Conservation (phyloP, 1,140 invertebrate genomes). For the Gerris buenoi region DNA sequence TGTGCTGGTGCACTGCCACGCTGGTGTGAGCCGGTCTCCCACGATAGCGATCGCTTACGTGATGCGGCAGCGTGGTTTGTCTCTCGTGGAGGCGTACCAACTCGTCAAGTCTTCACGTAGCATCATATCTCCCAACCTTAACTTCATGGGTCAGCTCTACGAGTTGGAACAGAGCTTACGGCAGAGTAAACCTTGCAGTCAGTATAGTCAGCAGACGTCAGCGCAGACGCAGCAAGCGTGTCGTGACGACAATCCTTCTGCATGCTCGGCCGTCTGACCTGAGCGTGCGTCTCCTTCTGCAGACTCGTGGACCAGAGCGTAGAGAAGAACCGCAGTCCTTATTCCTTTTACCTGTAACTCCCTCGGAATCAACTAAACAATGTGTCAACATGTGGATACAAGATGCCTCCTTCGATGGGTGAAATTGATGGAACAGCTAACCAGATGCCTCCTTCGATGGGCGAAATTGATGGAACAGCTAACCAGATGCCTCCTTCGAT, state of each 20-base stretch:
- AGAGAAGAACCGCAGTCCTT: no score
- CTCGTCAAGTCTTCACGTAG: slow-evolving; percentile 69
- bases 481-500: not conserved
- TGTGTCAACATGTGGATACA: no score
- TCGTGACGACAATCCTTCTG: not conserved
- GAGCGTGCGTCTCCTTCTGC: not conserved
- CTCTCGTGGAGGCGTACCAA: slow-evolving; percentile 79
- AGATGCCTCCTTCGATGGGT: no score
- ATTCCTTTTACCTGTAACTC: no score
- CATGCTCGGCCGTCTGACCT: not conserved
- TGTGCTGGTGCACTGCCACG: slow-evolving; percentile 87
- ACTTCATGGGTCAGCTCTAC: slow-evolving; percentile 89
- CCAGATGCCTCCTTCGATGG: no score
- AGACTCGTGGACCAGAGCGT: no score
- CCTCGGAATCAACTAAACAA: no score
- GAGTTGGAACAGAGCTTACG: slow-evolving; percentile 64
- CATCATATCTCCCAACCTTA: slow-evolving; percentile 91
- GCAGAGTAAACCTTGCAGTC: slow-evolving; percentile 21
- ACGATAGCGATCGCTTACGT: slow-evolving; percentile 90
- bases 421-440: no score
- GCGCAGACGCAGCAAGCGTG: not conserved
- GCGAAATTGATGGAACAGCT: no score
- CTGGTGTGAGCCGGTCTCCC: slow-evolving; percentile 83
- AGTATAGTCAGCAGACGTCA: not conserved
- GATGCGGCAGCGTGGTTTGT: slow-evolving; percentile 72